Evolutionary conservation across 64 coral and sea anemone species (phyloP), one percentile per base, ranked within the genome.

Genomic region (Trachythela sp.): DNA sequence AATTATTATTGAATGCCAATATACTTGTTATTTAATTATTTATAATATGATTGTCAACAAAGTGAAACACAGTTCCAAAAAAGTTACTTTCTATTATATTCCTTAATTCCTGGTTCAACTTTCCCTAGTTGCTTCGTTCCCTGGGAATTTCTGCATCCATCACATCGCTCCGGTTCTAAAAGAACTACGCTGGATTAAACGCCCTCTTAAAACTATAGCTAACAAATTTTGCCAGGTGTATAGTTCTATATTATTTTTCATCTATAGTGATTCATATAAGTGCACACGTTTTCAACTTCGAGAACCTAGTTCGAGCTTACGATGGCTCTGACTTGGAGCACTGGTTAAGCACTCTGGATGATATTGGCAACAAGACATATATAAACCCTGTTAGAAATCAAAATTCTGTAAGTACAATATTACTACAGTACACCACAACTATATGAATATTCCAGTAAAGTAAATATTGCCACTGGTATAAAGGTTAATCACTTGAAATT

Each of bases 241-340:
- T 24, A 20, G 6, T 17, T n/a, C 49, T 51, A 52, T 22, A 86
- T 56, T 20, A 54, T 56, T 54, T 15, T 41, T 4, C n/a, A 40
- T 22, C 87, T 11, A 58, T 72, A 98, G 95, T 70, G 48, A 39
- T 98, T 70, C 95, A 98, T 37, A 84, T 98, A 83, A 40, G 93
- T 50, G 95, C 93, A 15, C 95, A 98, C 24, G 90, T 89, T 49
- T 98, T 92, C 37, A 98, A 98, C 88, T 92, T 98, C 70, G 83
- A 88, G 48, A 98, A 94, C 39, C 49, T 98, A 10, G 84, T 88
- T 9, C 48, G 86, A 2, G 70, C 90, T 27, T 33, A 50, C 22
- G 54, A 88, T 37, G 17, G 38, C 2, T n/a, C 43, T 9, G 22
- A 32, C 4, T 84, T 98, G 54, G 86, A 94, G 22, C 39, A 86